Conservation (phyloP, 2,113 vertebrate species). For the Laticauda laticaudata region DNA sequence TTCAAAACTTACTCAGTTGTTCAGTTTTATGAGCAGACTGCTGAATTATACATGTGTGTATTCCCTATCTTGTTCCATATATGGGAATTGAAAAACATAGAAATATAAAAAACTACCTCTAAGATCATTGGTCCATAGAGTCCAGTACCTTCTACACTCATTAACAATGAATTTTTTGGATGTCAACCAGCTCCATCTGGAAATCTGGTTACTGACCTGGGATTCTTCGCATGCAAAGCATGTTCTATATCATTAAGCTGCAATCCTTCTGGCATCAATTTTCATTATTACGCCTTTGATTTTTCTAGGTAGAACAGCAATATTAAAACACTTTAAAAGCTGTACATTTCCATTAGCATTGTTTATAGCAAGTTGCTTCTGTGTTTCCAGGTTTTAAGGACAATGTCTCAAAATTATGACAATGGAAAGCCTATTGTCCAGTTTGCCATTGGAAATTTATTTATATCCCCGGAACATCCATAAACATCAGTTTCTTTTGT, state of each 20-base stretch:
- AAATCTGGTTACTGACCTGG: not conserved
- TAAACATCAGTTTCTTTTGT: conserved; percentile 13
- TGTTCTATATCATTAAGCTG: not conserved
- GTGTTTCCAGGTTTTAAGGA: not conserved
- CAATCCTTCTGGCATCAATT: not conserved
- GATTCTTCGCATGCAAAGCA: not conserved
- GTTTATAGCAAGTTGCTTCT: conserved; percentile 15
- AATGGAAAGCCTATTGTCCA: not conserved
- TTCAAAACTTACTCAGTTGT: not conserved
- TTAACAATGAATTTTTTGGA: not conserved
- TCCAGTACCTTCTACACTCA: not conserved
- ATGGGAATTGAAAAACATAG: not conserved
- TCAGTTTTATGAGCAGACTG: not conserved
- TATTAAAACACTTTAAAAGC: not conserved
- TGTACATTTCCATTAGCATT: not conserved
- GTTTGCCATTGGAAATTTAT: not conserved
- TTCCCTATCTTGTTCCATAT: not conserved
- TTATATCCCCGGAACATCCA: conserved; percentile 9
- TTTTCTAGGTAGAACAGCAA: not conserved
- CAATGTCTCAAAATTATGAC: not conserved
- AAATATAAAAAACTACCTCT: not conserved
- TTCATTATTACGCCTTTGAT: not conserved
- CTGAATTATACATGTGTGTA: not conserved
- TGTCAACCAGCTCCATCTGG: not conserved
- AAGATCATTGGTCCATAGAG: not conserved